Conservation (phyloP, 2,797 vertebrate genomes). For the Enteromius radiatus region DNA sequence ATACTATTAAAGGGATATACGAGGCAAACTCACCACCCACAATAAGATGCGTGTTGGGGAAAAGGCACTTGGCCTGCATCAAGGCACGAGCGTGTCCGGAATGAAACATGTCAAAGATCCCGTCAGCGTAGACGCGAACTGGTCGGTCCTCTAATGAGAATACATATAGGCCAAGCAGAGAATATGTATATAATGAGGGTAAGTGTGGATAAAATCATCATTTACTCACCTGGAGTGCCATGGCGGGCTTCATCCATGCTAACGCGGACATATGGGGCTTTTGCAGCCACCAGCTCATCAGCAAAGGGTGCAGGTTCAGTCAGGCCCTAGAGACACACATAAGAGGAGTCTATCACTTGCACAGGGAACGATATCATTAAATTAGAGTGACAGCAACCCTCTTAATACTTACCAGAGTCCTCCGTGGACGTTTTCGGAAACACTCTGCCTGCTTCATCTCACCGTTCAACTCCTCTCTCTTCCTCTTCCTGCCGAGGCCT, state of each 20-base stretch:
- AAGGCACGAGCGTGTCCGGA: conserved; percentile 88
- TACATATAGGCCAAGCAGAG: not conserved
- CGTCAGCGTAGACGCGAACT: conserved; percentile 87
- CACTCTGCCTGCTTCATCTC: conserved; percentile 75
- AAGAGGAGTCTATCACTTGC: not conserved
- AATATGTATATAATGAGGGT: not conserved
- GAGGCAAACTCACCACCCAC: conserved; percentile 82
- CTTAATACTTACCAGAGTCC: conserved; percentile 74
- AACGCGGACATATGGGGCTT: conserved; percentile 80
- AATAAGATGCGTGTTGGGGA: conserved; percentile 88
- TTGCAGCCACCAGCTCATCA: conserved; percentile 80
- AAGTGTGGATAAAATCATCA: not conserved
- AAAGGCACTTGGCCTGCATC: conserved; percentile 89
- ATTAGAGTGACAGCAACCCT: not conserved
- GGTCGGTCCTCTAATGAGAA: conserved; percentile 76
- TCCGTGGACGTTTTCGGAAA: conserved; percentile 76
- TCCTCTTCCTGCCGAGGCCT: conserved; percentile 81
- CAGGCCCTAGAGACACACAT: conserved; percentile 71
- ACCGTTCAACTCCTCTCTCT: conserved; percentile 81
- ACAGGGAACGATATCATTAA: not conserved
- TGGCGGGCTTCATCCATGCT: conserved; percentile 80
- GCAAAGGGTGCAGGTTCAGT: conserved; percentile 84
- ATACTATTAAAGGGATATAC: not conserved
- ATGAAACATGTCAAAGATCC: conserved; percentile 89
- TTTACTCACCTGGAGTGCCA: conserved; percentile 80